Evolutionary conservation across 2,113 vertebrate species (phyloP), one percentile per base, ranked within the genome.

Genomic region (Microtus pennsylvanicus): DNA sequence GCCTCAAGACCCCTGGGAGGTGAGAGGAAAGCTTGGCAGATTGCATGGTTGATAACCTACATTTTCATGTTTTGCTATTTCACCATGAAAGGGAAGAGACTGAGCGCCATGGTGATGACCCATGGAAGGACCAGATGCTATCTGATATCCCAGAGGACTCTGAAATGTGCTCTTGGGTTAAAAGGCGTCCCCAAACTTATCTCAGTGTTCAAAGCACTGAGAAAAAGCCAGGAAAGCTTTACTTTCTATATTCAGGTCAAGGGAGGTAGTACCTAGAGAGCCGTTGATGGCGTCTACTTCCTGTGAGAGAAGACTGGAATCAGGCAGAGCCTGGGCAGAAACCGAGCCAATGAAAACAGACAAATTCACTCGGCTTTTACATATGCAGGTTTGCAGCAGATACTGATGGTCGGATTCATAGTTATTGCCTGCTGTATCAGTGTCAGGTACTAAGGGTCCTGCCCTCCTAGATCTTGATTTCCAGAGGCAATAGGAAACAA

Each of bases 1-100:
- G 63, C 26, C 13, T 30, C 61, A 75, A 74, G 21, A 47, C 12
- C 13, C 28, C n/a, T 86, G 61, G 67, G 45, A 94, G 5, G 8
- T 74, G 38, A 83, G 55, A 90, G 75, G 38, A 67, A 76, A 87
- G 61, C 58, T 74, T 45, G 69, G 22, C 58, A 76, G 90, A 93
- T 50, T 70, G 58, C 30, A 81, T 33, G 50, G 87, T 58, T 70
- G 87, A 52, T 88, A 88, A 77, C 12, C 17, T 7, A 21, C n/a
- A 26, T 93, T 93, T 93, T 91, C 67, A 74, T 74, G 93, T 80
- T 87, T 95, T 91, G 67, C 63, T 90, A 91, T 82, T 94, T 96
- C 13, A 19, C 58, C 52, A 87, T 92, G 75, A 93, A 96, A 94
- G 74, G 50, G 38, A 94, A 95, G 78, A 93, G 91, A 67, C 4